phyloP scores from a whole-genome alignment of 2,888 invertebrate species.

The Cacoxenus indagator region DNA sequence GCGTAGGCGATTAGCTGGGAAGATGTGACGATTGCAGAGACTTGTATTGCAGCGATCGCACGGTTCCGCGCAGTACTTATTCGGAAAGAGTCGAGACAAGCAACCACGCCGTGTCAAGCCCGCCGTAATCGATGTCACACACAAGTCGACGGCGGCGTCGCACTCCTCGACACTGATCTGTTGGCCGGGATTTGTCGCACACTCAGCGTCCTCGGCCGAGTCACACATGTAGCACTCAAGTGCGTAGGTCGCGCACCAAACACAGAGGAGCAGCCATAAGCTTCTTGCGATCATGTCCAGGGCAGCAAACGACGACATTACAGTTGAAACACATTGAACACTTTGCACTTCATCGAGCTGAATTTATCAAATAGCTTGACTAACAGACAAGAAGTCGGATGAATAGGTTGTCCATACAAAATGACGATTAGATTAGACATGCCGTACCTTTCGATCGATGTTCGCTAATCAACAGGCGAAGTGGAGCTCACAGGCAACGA shows the following conservation, averaged over 20 bases:
- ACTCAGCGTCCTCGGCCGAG: conserved; percentile 55
- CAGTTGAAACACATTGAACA: no score
- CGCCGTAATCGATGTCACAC: conserved; percentile 56
- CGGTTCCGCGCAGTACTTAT: conserved; percentile 54
- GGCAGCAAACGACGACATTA: no score
- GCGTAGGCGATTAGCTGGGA: conserved; percentile 52
- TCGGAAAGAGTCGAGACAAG: conserved; percentile 52
- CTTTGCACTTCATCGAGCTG: no score
- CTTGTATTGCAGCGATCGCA: conserved; percentile 57
- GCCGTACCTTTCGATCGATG: no score
- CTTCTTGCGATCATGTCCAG: no score
- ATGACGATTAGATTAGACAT: no score
- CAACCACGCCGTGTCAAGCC: conserved; percentile 62
- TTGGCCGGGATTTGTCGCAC: conserved; percentile 62
- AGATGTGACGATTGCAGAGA: conserved; percentile 60
- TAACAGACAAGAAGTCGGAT: no score
- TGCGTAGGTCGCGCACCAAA: background rate
- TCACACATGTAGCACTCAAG: conserved; percentile 63
- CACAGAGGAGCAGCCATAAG: no score
- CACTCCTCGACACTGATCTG: conserved; percentile 64
- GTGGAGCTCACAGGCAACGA: no score
- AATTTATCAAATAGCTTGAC: no score
- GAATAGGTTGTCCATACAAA: no score
- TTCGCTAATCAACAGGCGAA: no score
- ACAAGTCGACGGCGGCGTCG: conserved; percentile 41